These are phyloP conservation scores for Manis crassicaudata DNA, from an alignment of 2,797 vertebrate genomes.

Conservation along the genomic window DNA sequence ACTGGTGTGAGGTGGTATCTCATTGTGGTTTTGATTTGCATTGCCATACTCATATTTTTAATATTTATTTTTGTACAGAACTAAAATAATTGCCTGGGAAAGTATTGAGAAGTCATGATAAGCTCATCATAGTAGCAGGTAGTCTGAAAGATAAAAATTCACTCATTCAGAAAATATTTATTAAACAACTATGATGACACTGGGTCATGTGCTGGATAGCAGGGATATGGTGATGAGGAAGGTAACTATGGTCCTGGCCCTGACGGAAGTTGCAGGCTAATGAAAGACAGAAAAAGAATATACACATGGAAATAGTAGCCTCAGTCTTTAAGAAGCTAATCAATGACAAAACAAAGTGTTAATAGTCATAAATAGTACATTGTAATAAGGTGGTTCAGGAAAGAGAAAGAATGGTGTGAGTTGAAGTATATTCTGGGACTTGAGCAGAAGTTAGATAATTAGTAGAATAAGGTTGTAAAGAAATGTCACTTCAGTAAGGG, in stretches of 20 bases:
- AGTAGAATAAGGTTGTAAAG: background rate
- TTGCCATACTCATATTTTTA: constrained; percentile 7
- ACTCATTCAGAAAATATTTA: background rate
- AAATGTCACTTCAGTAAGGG: constrained; percentile 28
- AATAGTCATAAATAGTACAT: background rate
- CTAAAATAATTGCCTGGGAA: background rate
- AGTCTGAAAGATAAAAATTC: background rate
- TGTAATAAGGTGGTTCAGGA: background rate
- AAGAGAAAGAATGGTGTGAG: background rate
- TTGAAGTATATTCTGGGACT: background rate
- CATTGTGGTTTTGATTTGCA: too few relatives aligned
- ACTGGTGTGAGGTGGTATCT: too few relatives aligned
- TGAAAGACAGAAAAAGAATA: background rate
- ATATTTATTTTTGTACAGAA: constrained; percentile 28
- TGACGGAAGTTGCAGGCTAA: background rate
- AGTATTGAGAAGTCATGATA: background rate
- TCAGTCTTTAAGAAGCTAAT: constrained; percentile 18
- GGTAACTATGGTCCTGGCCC: background rate
- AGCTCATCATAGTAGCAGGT: background rate
- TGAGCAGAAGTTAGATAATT: background rate
- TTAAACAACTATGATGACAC: background rate
- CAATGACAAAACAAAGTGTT: background rate
- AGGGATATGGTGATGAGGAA: background rate
- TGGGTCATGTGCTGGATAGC: background rate
- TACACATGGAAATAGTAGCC: background rate